Evolutionary conservation across 2,888 invertebrate genomes (phyloP), one percentile per base, ranked within the genome.

Genomic region (Pyrocoelia pectoralis): DNA sequence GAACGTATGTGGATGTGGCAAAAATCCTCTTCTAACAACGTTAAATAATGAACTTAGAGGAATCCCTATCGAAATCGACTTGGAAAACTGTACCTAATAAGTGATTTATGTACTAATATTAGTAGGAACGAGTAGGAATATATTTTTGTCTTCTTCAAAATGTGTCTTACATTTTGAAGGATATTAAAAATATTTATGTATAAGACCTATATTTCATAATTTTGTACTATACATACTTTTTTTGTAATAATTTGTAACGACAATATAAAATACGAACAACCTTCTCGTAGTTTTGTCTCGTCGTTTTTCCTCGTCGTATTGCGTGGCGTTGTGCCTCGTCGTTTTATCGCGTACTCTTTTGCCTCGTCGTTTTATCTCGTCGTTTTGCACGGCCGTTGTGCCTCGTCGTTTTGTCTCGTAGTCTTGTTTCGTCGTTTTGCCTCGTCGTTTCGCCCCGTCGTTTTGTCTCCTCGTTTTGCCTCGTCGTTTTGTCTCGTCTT

Each of bases 1-100:
- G 67, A 89, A 91, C 75, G 66, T 73, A 66, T 95, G 95, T 76
- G 92, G 91, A 87, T 90, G 91, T 77, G 88, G 88, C 2, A 84
- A 85, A 53, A 85, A 88, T 79, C 91, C 92, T 0, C 79, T 93
- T 10, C 79, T 92, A 52, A 84, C 85, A 18, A 89, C 91, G 0
- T 78, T 93, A 28, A 87, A 85, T 70, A 81, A 83, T 64, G 87
- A 85, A 73, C 74, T 88, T 18, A 78, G 85, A 55, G 84, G 83
- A 38, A 80, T 73, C 18, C 67, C 72, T 14, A 57, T 73, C 9
- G 73, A 73, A 40, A 71, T 55, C 24, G 67, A 68, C 51, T 15
- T 75, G 29, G 69, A 72, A 51, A 75, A 76, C 56, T 76, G 76
- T 70, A 76, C 76, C 51, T 76, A 72, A 61, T 33, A 40, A 54